phyloP scores from a whole-genome alignment of 2,888 invertebrate genomes.

The Schrankia costaestrigalis region DNA sequence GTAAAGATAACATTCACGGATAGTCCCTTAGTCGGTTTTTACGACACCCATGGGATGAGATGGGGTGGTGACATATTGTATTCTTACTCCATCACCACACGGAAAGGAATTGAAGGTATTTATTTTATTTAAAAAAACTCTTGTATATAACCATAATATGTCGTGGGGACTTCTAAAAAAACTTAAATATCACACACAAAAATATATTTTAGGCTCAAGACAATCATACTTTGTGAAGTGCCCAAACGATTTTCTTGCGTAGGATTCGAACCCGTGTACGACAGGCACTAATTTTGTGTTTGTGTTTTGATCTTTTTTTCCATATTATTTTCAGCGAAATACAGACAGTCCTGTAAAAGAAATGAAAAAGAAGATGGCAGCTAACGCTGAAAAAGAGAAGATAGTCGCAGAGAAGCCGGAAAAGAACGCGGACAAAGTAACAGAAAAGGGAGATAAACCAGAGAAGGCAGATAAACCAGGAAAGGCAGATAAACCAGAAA shows the following conservation, averaged over 20 bases:
- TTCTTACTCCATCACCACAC: background rate
- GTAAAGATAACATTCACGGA: no score
- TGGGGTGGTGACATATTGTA: background rate
- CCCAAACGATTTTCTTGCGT: no score
- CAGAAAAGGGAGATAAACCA: slow-evolving; percentile 34
- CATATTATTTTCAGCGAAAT: slow-evolving; percentile 41
- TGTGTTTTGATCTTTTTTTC: background rate
- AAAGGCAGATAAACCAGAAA: slow-evolving; percentile 34
- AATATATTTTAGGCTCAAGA: no score
- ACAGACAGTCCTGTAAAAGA: slow-evolving; percentile 67
- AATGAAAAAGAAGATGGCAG: slow-evolving; percentile 73
- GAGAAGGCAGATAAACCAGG: slow-evolving; percentile 30
- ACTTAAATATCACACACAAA: no score
- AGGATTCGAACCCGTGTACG: no score
- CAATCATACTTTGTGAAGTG: no score
- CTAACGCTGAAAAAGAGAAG: slow-evolving; percentile 68
- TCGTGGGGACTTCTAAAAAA: no score
- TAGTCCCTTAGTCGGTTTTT: no score
- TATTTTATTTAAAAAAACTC: no score
- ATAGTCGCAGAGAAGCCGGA: slow-evolving; percentile 50
- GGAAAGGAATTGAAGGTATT: background rate
- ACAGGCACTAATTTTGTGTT: no score
- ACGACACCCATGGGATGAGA: background rate
- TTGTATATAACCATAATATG: no score
- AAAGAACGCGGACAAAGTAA: slow-evolving; percentile 36